Evolutionary conservation across 2,113 vertebrate genomes (phyloP), one percentile per base, ranked within the genome.

Genomic region (Amblyopsis rosae): DNA sequence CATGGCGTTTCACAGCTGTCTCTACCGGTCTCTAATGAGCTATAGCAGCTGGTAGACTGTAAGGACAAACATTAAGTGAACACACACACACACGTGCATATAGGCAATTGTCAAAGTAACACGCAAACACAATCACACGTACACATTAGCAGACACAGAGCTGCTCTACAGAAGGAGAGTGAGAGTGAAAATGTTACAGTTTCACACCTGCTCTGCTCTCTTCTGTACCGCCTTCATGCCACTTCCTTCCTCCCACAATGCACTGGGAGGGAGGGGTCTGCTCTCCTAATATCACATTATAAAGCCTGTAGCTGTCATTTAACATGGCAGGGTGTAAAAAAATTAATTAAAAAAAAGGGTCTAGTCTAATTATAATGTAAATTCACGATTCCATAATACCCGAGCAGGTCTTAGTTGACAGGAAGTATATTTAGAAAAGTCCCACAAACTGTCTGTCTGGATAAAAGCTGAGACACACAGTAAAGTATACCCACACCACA

Each of bases 1-100:
- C 80, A 82, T 87, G 78, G 88, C 77, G 69, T 65, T 76, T 72
- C 82, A 76, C 84, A 91, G 84, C 87, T 90, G 87, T 87, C 86
- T 80, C 66, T 64, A 76, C 47, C 79, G 68, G 57, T 58, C 12
- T 7, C 46, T 80, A 90, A 88, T 78, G 79, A 82, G 83, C 70
- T 61, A 17, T 67, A 82, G 65, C 88, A 89, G 85, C 88, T 87
- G 84, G 65, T 76, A n/a, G 59, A 56, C 70, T 73, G 61, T 58
- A 59, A n/a, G 16, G 9, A 58, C 19, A 58, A 9, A 58, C 56
- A 32, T 4, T 4, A 3, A 13, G 9, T 12, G 11, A 13, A 58
- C 51, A 60, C 61, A 50, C 55, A 59, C 62, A 60, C n/a, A 69
- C 35, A 64, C 62, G 69, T 54, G 65, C 49, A 72, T n/a, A 55